Conservation (phyloP, 2,797 vertebrate genomes). For the Coregonus ussuriensis region DNA sequence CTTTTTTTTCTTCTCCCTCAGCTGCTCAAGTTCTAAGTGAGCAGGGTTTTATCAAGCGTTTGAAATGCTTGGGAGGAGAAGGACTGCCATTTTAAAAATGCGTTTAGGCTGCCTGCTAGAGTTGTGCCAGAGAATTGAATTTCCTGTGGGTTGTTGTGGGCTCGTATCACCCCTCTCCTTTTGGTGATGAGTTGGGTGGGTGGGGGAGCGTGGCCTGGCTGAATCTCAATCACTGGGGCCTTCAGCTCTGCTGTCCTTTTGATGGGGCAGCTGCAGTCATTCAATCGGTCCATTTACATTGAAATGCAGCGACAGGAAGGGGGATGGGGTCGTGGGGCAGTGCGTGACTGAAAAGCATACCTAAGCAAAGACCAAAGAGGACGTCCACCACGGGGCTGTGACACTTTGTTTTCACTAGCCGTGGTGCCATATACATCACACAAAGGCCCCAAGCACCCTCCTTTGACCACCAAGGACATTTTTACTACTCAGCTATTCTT, state of each 20-base stretch:
- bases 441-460: slow-evolving; percentile 75
- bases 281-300: slow-evolving; percentile 81
- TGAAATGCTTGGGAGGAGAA: slow-evolving; percentile 5
- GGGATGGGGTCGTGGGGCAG: slow-evolving; percentile 55
- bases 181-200: slow-evolving; percentile 41
- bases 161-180: slow-evolving; percentile 5
- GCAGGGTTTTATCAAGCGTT: slow-evolving; percentile 3
- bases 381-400: slow-evolving; percentile 57
- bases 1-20: background rate
- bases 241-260: slow-evolving; percentile 79
- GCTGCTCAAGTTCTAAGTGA: slow-evolving; percentile 12
- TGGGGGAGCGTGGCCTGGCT: slow-evolving; percentile 66
- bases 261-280: slow-evolving; percentile 86
- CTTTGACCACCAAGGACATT: slow-evolving; percentile 66
- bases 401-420: slow-evolving; percentile 54
- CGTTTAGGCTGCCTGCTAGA: background rate
- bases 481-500: slow-evolving; percentile 69
- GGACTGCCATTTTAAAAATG: slow-evolving; percentile 10
- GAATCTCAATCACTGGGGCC: slow-evolving; percentile 80
- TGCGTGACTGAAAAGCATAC: slow-evolving; percentile 70
- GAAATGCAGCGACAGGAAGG: slow-evolving; percentile 83
- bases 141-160: slow-evolving; percentile 32
- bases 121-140: slow-evolving; percentile 25
- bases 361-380: slow-evolving; percentile 72
- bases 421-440: slow-evolving; percentile 64